phyloP scores from a whole-genome alignment of 2,888 invertebrate species.

The Sphaerophoria taeniata region DNA sequence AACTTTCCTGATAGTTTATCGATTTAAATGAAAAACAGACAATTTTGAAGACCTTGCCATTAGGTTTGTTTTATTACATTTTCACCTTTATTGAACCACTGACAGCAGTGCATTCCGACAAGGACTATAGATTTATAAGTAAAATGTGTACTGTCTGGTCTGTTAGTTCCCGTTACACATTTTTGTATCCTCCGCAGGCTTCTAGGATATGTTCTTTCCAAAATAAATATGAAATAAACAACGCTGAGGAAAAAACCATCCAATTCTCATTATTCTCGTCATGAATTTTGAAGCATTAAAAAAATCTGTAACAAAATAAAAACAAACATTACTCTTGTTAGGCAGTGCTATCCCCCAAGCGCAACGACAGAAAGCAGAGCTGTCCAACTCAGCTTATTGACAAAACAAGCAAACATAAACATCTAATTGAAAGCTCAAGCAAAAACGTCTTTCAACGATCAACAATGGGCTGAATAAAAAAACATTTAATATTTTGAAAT shows the following conservation, averaged over 20 bases:
- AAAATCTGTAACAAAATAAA: slow-evolving; percentile 25
- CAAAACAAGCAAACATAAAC: slow-evolving; percentile 19
- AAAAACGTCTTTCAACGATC: slow-evolving; percentile 18
- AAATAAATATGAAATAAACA: background rate
- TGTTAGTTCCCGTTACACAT: too few relatives aligned
- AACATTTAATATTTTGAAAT: background rate
- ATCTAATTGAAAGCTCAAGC: slow-evolving; percentile 18
- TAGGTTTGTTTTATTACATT: too few relatives aligned
- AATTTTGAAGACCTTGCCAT: too few relatives aligned
- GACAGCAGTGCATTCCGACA: too few relatives aligned
- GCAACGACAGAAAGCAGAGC: slow-evolving; percentile 69
- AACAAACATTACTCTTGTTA: slow-evolving; percentile 31
- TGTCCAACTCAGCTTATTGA: slow-evolving; percentile 46
- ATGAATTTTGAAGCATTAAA: slow-evolving; percentile 9
- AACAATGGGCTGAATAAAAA: slow-evolving; percentile 29
- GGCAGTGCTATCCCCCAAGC: slow-evolving; percentile 37
- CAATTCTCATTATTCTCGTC: slow-evolving; percentile 31
- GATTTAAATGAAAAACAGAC: too few relatives aligned
- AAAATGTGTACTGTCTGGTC: too few relatives aligned
- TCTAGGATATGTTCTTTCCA: too few relatives aligned
- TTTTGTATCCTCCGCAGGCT: too few relatives aligned
- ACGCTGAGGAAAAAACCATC: background rate
- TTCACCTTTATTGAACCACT: too few relatives aligned
- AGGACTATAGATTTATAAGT: too few relatives aligned
- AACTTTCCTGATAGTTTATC: too few relatives aligned